phyloP scores from a whole-genome alignment of 2,888 invertebrate genomes.

The Ichneumon xanthorius region DNA sequence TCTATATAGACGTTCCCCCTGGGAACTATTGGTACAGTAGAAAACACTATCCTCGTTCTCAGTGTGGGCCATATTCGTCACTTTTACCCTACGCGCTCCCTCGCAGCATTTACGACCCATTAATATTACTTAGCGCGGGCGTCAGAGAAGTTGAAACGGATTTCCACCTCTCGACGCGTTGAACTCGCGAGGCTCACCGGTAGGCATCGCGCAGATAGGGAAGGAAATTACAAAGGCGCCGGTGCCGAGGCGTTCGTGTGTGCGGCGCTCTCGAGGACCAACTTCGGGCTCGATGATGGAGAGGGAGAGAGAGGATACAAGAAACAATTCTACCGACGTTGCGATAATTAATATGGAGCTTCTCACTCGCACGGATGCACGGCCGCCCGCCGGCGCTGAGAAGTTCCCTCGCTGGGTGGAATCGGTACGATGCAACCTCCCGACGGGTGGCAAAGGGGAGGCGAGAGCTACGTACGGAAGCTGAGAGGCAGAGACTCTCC shows the following conservation, averaged over 20 bases:
- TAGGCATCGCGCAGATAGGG: slow-evolving; percentile 28
- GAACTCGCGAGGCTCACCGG: slow-evolving; percentile 16
- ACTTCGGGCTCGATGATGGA: slow-evolving; percentile 26
- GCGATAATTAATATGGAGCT: slow-evolving; percentile 76
- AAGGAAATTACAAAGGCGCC: slow-evolving; percentile 41
- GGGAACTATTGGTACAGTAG: too few relatives aligned
- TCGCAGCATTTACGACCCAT: slow-evolving; percentile 74
- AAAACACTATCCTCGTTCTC: too few relatives aligned
- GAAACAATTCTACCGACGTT: slow-evolving; percentile 62
- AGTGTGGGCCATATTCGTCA: not conserved
- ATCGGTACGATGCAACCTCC: slow-evolving; percentile 16
- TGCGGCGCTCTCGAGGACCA: slow-evolving; percentile 26
- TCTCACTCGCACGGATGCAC: slow-evolving; percentile 17
- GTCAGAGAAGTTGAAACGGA: slow-evolving; percentile 51
- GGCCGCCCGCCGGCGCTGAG: slow-evolving; percentile 36
- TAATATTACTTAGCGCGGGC: slow-evolving; percentile 75
- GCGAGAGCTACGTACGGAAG: slow-evolving; percentile 29
- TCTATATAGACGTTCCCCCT: too few relatives aligned
- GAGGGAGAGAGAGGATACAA: slow-evolving; percentile 45
- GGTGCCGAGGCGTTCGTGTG: slow-evolving; percentile 9
- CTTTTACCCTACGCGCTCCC: not conserved
- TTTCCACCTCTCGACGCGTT: slow-evolving; percentile 31
- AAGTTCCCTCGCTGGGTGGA: slow-evolving; percentile 52
- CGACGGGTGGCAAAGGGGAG: slow-evolving; percentile 2
- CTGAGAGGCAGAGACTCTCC: slow-evolving; percentile 52